These are phyloP conservation scores for Diarsia mendica DNA, from an alignment of 2,888 invertebrate genomes.

Conservation along the genomic window DNA sequence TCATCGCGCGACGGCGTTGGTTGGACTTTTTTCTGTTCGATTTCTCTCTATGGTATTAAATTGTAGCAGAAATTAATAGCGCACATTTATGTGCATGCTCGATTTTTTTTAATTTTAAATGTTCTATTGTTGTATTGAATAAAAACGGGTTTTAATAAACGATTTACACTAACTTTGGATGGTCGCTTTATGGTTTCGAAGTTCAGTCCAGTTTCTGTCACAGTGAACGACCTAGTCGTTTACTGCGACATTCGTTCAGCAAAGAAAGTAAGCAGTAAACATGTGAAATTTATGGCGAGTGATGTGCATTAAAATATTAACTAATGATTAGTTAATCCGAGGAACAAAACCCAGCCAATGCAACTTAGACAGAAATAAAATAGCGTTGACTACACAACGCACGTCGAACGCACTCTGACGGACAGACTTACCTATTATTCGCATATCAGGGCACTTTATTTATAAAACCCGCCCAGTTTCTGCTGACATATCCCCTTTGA, in stretches of 20 bases:
- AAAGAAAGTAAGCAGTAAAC: conserved; percentile 42
- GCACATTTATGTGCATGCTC: conserved; percentile 68
- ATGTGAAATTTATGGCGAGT: conserved; percentile 42
- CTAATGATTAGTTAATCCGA: conserved; percentile 57
- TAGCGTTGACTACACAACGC: conserved; percentile 69
- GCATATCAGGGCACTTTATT: conserved; percentile 88
- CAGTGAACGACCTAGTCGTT: conserved; percentile 1
- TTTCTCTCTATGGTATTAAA: conserved; percentile 87
- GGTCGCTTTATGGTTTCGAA: conserved; percentile 39
- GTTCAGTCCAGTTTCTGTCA: conserved; percentile 22
- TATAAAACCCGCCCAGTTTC: conserved; percentile 84
- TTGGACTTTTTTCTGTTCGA: conserved; percentile 83
- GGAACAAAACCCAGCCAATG: conserved; percentile 62
- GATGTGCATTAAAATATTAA: conserved; percentile 51
- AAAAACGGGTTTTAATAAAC: conserved; percentile 55
- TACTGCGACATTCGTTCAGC: too few species aligned
- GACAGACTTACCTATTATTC: conserved; percentile 87
- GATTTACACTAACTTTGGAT: conserved; percentile 42
- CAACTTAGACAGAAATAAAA: conserved; percentile 78
- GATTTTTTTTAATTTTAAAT: conserved; percentile 68
- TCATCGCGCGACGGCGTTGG: conserved; percentile 88
- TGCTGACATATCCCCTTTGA: conserved; percentile 78
- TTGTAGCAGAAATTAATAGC: conserved; percentile 84
- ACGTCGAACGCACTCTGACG: conserved; percentile 75
- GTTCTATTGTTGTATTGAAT: conserved; percentile 67